phyloP scores from a whole-genome alignment of 2,797 vertebrate species.

The Decapterus maruadsi region DNA sequence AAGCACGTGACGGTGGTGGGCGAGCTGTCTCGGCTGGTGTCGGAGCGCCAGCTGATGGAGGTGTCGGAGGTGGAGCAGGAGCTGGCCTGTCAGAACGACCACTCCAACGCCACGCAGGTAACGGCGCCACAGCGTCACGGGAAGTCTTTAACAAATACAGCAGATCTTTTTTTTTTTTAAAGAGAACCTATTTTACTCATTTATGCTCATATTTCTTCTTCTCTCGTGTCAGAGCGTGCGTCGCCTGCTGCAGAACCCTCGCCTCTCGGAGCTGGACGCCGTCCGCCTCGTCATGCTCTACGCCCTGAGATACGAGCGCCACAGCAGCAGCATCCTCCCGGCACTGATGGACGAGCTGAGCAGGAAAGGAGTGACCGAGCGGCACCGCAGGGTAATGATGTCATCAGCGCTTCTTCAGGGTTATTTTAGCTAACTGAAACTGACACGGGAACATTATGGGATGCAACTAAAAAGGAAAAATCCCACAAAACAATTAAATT shows the following conservation, averaged over 20 bases:
- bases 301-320: constrained; percentile 93
- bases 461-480: no score
- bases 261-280: constrained; percentile 89
- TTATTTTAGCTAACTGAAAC: no score
- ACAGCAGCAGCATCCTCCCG: constrained; percentile 90
- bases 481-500: no score
- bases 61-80: constrained; percentile 97
- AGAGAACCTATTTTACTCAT: no score
- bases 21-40: constrained; percentile 93
- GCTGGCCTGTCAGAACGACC: constrained; percentile 95
- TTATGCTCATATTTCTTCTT: no score
- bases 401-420: background rate
- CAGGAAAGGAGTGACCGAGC: constrained; percentile 87
- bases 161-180: no score
- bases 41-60: constrained; percentile 93
- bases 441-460: no score
- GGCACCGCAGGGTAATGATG: constrained; percentile 81
- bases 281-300: constrained; percentile 94
- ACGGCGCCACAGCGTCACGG: background rate
- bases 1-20: constrained; percentile 98
- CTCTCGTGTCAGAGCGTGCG: constrained; percentile 87
- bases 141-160: no score
- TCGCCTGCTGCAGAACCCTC: constrained; percentile 91
- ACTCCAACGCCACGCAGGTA: constrained; percentile 94
- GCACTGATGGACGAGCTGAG: constrained; percentile 90